Evolutionary conservation across 1,140 invertebrate genomes (phyloP), one percentile per base, ranked within the genome.

Genomic region (Sogatella furcifera): DNA sequence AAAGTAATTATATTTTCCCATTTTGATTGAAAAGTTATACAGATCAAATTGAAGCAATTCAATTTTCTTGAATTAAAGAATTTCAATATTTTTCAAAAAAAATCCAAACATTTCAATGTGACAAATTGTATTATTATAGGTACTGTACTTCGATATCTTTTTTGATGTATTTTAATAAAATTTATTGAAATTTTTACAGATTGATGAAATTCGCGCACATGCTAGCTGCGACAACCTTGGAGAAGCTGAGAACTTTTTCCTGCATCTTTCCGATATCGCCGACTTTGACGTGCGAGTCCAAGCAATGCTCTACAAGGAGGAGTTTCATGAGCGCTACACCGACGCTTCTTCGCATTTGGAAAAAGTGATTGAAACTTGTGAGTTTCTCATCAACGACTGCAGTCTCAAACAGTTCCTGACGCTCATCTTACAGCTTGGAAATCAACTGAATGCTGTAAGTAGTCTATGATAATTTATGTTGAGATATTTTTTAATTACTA

Each of bases 391-490:
- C 13, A 60, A 60, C n/a, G 72, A 71, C 59, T 38, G 61, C 43
- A 66, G 67, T 6, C 66, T 80, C 0, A 70, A 71, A 31, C 72
- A 78, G 63, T 71, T 78, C 49, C 60, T 80, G 11, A 72, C 74
- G 10, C 68, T 79, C 21, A 65, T 80, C 38, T 65, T 80, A 0
- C 70, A 73, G 11, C 65, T 74, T 9, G 78, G 78, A 34, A 80
- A 80, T 64, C 77, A 75, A 55, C 67, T 80, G 4, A 80, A 80
- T 67, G 71, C 74, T 63, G 77, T 78, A 72, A 76, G 72, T 59
- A 38, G 9, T n/a, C n/a, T n/a, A n/a, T n/a, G n/a, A n/a, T n/a
- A n/a, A n/a, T n/a, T n/a, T n/a, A n/a, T n/a, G n/a, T n/a, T n/a
- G n/a, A n/a, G n/a, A n/a, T n/a, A n/a, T n/a, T n/a, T n/a, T n/a